Evolutionary conservation across 2,888 invertebrate genomes (phyloP).

Genomic region (Thalpophila matura): DNA sequence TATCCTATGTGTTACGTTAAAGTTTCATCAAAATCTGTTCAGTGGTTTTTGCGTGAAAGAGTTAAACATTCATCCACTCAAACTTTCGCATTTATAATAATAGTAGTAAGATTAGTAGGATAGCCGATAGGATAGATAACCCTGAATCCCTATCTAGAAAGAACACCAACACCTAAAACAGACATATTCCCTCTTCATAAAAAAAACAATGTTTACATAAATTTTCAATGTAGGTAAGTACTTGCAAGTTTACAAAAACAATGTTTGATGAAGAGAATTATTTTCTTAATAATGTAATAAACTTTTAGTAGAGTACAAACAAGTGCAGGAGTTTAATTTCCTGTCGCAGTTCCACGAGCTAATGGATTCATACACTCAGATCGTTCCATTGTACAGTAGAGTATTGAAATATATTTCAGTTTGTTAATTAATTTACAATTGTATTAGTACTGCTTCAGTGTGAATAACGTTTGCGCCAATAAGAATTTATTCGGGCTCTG

Average conservation of each 20-base stretch:
- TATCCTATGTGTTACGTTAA: too few relatives aligned
- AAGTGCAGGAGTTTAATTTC: constrained; percentile 47
- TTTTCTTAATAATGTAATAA: constrained; percentile 9
- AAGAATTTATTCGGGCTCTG: constrained; percentile 6
- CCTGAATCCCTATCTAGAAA: too few relatives aligned
- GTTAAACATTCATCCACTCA: too few relatives aligned
- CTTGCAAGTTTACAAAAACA: neutral
- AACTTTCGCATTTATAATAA: too few relatives aligned
- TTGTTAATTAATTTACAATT: constrained; percentile 24
- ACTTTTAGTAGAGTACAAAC: constrained; percentile 25
- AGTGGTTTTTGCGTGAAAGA: too few relatives aligned
- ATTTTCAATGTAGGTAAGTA: too few relatives aligned
- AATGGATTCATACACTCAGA: constrained; percentile 41
- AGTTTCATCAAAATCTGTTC: too few relatives aligned
- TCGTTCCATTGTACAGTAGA: constrained; percentile 18
- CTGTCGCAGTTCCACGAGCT: constrained; percentile 30
- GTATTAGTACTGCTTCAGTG: constrained; percentile 5
- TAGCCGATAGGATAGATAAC: too few relatives aligned
- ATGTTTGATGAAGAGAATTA: neutral
- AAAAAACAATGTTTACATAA: too few relatives aligned
- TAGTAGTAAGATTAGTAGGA: too few relatives aligned
- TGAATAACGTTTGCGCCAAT: constrained; percentile 3
- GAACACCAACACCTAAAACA: too few relatives aligned
- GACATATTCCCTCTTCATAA: too few relatives aligned
- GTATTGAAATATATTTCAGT: constrained; percentile 29